Conservation (phyloP, 2,113 vertebrate species). For the Steatornis caripensis region DNA sequence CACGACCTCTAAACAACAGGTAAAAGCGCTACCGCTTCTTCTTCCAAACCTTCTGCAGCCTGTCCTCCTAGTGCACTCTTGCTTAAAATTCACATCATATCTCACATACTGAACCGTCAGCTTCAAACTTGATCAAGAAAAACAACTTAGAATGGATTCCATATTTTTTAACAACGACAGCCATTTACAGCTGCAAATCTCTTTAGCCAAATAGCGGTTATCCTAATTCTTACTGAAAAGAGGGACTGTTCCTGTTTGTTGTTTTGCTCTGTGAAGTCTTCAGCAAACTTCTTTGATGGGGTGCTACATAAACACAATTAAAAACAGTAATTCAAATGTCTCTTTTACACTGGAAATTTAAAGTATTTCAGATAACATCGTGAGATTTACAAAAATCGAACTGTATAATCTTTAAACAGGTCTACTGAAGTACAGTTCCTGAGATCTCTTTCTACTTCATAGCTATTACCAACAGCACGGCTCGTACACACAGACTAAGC, state of each 20-base stretch:
- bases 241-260: not conserved
- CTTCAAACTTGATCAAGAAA: not conserved
- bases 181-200: not conserved
- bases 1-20: not conserved
- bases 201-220: not conserved
- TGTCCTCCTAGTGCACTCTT: not conserved
- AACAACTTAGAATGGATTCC: not conserved
- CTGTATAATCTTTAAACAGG: not conserved
- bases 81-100: not conserved
- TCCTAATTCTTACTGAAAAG: not conserved
- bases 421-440: not conserved
- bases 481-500: not conserved
- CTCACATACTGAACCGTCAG: not conserved
- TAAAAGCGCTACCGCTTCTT: not conserved
- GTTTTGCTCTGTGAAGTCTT: not conserved
- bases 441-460: not conserved
- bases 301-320: not conserved
- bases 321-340: not conserved
- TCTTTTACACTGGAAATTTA: not conserved
- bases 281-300: not conserved
- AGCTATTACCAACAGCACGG: not conserved
- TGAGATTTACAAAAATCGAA: not conserved
- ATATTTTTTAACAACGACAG: not conserved
- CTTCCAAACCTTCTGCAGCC: not conserved
- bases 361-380: not conserved